A percentile compares a stretch with the other conserved stretches of the same genome.
phyloP scores from a whole-genome alignment of 2,888 invertebrate genomes.

The Pristionchus japonicus region DNA sequence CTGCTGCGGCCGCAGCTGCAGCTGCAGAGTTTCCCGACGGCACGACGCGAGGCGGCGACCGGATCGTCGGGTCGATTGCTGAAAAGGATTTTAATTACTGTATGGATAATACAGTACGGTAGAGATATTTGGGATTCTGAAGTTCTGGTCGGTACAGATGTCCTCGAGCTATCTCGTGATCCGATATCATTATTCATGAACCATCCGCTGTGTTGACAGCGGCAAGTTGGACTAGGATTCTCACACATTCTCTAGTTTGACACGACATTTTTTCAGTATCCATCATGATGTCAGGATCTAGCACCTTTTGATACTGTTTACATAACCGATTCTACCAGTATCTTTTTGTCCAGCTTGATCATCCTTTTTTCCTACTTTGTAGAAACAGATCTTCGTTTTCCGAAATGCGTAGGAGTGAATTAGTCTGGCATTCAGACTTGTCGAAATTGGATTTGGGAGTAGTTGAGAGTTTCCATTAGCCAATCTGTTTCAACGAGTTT shows the following conservation, averaged over 20 bases:
- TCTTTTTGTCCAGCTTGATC: no score
- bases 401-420: neutral
- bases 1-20: neutral
- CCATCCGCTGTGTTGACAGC: neutral
- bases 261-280: neutral
- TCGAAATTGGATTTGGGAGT: neutral
- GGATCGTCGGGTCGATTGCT: conserved; percentile 39
- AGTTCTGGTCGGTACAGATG: neutral
- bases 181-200: neutral
- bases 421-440: neutral
- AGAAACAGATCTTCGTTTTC: neutral
- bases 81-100: no score
- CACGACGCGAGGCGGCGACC: conserved; percentile 34
- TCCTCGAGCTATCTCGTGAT: neutral
- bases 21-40: neutral
- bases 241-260: neutral
- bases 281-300: neutral
- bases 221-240: neutral
- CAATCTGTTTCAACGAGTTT: neutral
- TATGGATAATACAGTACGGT: no score
- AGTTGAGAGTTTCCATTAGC: neutral
- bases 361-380: no score
- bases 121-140: no score
- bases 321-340: no score
- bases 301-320: neutral